Evolutionary conservation across 2,113 vertebrate genomes (phyloP), one percentile per base, ranked within the genome.

Genomic region (Fulica atra): DNA sequence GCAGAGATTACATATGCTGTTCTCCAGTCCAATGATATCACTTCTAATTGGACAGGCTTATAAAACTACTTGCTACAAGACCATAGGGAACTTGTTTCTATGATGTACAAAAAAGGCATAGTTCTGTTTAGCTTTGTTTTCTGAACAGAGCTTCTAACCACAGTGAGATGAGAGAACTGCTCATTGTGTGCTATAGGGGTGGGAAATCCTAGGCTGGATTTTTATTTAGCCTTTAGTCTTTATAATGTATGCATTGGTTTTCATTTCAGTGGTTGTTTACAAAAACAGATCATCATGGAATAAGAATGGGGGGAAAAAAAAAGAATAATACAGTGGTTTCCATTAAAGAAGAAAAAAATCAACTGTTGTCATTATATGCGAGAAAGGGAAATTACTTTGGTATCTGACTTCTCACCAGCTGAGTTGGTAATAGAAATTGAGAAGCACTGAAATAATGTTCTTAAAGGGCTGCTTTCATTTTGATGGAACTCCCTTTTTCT

Each of bases 231-330:
- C 56, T 86, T 88, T 73, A 80, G 85, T 50, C 24, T 81, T 83
- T 70, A 68, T 65, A 90, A 78, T 74, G 29, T 79, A 88, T 92
- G 69, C 90, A 79, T 92, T 85, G 19, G 53, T 84, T 96, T 92
- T 90, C 56, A 84, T 93, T 96, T 88, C n/a, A 26, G 35, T 79
- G 73, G 9, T 53, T 93, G 79, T 94, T 90, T 81, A 84, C 59
- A 76, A 73, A 95, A 96, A 29, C 53, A 82, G 40, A 57, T 82
- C 51, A 57, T 96, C 72, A 76, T 94, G 53, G 48, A 93, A 88
- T 92, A 95, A 74, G 61, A 88, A 64, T 79, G 65, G 80, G 92
- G 92, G 71, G 80, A 92, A 92, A 71, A 36, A 80, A 87, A 89
- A 86, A 89, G 9, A 95, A 70, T 90, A 83, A 81, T 90, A 84